These are phyloP conservation scores for Cygnus olor DNA, from an alignment of 2,797 vertebrate genomes.

Conservation along the genomic window DNA sequence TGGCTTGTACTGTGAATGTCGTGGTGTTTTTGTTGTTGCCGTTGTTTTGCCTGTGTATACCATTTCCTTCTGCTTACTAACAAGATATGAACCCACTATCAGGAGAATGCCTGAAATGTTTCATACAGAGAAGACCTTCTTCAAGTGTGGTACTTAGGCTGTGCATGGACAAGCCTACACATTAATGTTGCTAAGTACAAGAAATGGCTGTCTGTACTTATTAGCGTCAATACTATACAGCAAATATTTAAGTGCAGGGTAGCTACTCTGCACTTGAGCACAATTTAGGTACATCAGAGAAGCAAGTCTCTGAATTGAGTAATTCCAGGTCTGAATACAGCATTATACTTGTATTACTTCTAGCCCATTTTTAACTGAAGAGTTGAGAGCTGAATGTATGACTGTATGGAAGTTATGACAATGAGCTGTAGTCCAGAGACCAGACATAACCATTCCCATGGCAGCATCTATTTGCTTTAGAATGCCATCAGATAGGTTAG, in stretches of 20 bases:
- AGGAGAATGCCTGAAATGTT: background rate
- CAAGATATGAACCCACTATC: background rate
- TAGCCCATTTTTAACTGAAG: background rate
- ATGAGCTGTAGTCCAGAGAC: background rate
- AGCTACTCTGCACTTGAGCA: background rate
- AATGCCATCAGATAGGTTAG: background rate
- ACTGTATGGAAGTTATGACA: background rate
- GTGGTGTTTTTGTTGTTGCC: background rate
- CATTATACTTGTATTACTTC: background rate
- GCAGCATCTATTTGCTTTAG: slow-evolving; percentile 30
- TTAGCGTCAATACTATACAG: background rate
- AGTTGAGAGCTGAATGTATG: background rate
- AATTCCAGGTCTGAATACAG: background rate
- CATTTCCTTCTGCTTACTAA: background rate
- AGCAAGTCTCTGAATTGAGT: background rate
- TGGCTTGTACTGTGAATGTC: background rate
- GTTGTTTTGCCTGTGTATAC: background rate
- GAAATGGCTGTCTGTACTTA: background rate
- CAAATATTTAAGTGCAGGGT: background rate
- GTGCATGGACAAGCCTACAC: background rate
- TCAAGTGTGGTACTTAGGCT: background rate
- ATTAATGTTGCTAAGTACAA: background rate
- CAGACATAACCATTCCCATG: background rate
- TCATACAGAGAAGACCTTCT: background rate
- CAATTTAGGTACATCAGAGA: background rate